phyloP scores from a whole-genome alignment of 2,888 invertebrate species.

The Cynaeus angustus region DNA sequence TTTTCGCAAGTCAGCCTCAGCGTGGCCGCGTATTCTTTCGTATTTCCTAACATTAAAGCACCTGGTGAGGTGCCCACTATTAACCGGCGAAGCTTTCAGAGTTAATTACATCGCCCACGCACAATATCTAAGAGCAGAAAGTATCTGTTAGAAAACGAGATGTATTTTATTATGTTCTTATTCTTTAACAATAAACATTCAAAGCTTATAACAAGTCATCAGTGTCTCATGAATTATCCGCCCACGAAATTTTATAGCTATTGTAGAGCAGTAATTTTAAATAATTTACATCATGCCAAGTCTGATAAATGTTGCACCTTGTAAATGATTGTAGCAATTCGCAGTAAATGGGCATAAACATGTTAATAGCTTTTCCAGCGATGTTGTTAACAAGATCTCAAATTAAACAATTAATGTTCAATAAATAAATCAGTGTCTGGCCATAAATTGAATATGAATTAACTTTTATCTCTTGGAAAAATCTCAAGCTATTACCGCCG shows the following conservation, averaged over 20 bases:
- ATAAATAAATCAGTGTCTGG: slow-evolving; percentile 44
- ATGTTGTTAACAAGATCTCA: slow-evolving; percentile 46
- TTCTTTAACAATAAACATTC: slow-evolving; percentile 51
- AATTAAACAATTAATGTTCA: slow-evolving; percentile 47
- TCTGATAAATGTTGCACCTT: slow-evolving; percentile 43
- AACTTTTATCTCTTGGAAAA: slow-evolving; percentile 1
- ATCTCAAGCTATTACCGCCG: slow-evolving; percentile 1
- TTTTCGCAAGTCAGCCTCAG: no score
- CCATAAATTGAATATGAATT: slow-evolving; percentile 23
- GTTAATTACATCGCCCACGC: slow-evolving; percentile 23
- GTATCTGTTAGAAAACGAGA: background rate
- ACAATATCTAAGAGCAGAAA: background rate
- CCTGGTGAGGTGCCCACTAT: background rate
- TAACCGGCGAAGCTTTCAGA: background rate
- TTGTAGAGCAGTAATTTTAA: slow-evolving; percentile 44
- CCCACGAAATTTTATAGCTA: slow-evolving; percentile 47
- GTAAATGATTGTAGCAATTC: slow-evolving; percentile 33
- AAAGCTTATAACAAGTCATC: slow-evolving; percentile 50
- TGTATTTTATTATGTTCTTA: slow-evolving; percentile 36
- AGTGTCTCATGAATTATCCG: slow-evolving; percentile 51
- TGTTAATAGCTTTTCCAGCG: slow-evolving; percentile 40
- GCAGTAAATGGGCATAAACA: slow-evolving; percentile 44
- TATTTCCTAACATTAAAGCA: background rate
- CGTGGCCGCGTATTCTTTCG: no score
- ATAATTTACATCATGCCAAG: slow-evolving; percentile 47